Evolutionary conservation across 2,113 vertebrate genomes (phyloP), one percentile per base, ranked within the genome.

Genomic region (Psophia crepitans): DNA sequence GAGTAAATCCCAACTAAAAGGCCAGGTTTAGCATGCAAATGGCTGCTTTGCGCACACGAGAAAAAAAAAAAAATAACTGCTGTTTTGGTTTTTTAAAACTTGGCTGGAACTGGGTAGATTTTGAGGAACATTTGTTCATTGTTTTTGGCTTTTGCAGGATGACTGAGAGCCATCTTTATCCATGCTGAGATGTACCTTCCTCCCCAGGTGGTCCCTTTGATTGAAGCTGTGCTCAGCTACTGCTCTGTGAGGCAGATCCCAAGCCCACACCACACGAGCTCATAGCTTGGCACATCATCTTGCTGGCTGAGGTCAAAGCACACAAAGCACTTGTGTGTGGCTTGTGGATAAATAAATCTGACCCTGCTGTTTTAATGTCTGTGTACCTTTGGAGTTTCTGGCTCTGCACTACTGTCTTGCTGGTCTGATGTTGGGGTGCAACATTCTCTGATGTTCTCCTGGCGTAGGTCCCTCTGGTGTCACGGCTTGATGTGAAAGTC

Each of bases 131-230:
- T 87, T 85, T 95, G 20, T 76, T 93, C 54, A 44, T 96, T 96
- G 54, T 95, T 93, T 96, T 94, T 95, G 90, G 84, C 91, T 46
- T 83, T 91, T 63, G 32, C 48, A 5, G 11, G 49, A 54, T 66
- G 63, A 83, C 61, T 81, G 61, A 85, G 78, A 89, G 37, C 33
- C 74, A 65, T 65, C 35, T 90, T 84, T 60, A 58, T 44, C 27
- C 61, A 46, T 37, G 49, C 61, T 88, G 74, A 91, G 70, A 61
- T 4, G n/a, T 57, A 76, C 71, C n/a, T 64, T 91, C 32, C 61
- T 94, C n/a, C 77, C 35, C 49, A 91, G 44, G 74, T 80, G 49
- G 33, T 80, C 49, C 10, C 68, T 96, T 91, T 91, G 66, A 79
- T 35, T 21, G 32, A 65, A 94, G 43, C 37, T 85, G 41, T 66